phyloP scores from a whole-genome alignment of 2,888 invertebrate species.

The Fragum sueziense region DNA sequence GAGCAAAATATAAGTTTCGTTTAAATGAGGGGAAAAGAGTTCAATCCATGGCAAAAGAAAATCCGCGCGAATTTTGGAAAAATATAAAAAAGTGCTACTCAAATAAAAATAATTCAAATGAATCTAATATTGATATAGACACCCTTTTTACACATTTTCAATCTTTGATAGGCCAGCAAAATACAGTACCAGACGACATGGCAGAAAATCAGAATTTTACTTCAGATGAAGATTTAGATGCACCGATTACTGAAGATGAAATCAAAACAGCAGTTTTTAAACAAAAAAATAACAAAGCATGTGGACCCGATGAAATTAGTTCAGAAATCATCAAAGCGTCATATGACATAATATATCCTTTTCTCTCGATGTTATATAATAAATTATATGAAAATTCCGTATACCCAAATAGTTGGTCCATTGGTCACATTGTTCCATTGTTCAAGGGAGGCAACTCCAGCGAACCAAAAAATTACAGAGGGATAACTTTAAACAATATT shows the following conservation, averaged over 20 bases:
- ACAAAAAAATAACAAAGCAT: slow-evolving; percentile 5
- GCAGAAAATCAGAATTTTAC: neutral
- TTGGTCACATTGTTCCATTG: neutral
- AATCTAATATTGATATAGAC: neutral
- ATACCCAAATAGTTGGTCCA: neutral
- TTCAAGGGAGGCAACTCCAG: neutral
- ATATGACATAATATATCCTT: neutral
- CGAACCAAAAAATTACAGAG: slow-evolving; percentile 4
- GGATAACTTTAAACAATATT: neutral
- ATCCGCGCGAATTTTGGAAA: too few relatives aligned
- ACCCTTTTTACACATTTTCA: neutral
- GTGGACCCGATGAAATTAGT: neutral
- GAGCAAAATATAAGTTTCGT: too few relatives aligned
- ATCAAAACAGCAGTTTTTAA: slow-evolving; percentile 4
- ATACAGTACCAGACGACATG: neutral
- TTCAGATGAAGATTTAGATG: neutral
- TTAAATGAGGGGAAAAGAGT: too few relatives aligned
- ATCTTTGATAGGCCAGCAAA: neutral
- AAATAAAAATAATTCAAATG: too few relatives aligned
- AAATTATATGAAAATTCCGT: neutral
- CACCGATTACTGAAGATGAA: slow-evolving; percentile 10
- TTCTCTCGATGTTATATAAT: neutral
- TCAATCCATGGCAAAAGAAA: too few relatives aligned
- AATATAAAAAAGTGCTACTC: too few relatives aligned
- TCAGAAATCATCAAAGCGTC: slow-evolving; percentile 11